A percentile compares a stretch with the other conserved stretches of the same genome.
Conservation (phyloP, 30 jellyfish, hydroid and myxozoan genomes). For the Cassiopea xamachana region DNA sequence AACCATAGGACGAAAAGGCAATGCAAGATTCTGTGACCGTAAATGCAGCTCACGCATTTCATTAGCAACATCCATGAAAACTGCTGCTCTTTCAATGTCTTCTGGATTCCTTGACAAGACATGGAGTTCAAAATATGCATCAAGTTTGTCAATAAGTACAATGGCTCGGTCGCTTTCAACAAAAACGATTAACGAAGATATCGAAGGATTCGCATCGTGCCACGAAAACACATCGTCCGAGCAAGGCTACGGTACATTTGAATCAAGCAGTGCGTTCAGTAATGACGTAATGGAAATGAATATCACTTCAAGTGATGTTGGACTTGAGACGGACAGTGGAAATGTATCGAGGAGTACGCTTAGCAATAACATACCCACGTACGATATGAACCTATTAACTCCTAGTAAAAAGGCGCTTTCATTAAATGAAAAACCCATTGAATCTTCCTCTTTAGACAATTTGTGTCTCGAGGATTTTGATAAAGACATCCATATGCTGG, state of each 20-base stretch:
- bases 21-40: conserved; percentile 34
- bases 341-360: not conserved
- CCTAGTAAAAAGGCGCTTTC: conserved; percentile 59
- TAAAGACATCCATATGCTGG: not conserved
- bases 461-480: conserved; percentile 51
- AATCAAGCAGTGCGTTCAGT: conserved; percentile 58
- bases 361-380: conserved; percentile 56
- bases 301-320: conserved; percentile 50
- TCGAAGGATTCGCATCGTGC: conserved; percentile 40
- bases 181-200: conserved; percentile 60
- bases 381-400: conserved; percentile 57
- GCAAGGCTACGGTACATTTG: conserved; percentile 74
- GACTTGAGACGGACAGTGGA: conserved; percentile 20
- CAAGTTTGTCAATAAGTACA: conserved; percentile 70
- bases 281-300: conserved; percentile 65
- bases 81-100: conserved; percentile 45
- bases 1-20: conserved; percentile 35
- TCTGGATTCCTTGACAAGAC: conserved; percentile 69
- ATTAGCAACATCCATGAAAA: conserved; percentile 34
- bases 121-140: conserved; percentile 73
- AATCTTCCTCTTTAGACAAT: conserved; percentile 25
- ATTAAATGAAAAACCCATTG: conserved; percentile 17
- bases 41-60: conserved; percentile 59
- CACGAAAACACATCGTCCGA: conserved; percentile 41
- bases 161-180: conserved; percentile 66